These are phyloP conservation scores for Balanococcus diminutus DNA, from an alignment of 2,888 invertebrate genomes.

Conservation along the genomic window DNA sequence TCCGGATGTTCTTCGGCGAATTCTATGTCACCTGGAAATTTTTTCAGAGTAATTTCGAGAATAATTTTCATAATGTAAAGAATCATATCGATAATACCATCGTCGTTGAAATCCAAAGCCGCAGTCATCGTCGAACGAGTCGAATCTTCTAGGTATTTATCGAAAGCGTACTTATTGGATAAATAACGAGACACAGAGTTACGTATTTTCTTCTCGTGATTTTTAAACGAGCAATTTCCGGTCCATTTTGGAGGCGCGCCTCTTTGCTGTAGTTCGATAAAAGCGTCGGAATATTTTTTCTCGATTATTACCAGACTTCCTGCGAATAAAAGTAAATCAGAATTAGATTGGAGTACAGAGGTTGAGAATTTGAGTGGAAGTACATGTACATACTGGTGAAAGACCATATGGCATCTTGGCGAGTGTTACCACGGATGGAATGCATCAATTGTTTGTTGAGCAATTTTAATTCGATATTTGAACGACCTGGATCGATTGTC, in stretches of 20 bases:
- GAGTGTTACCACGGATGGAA: slow-evolving; percentile 18
- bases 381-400: slow-evolving; percentile 23
- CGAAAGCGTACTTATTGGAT: background rate
- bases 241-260: slow-evolving; percentile 39
- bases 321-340: background rate
- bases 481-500: background rate
- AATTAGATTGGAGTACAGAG: background rate
- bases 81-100: background rate
- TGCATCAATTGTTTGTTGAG: slow-evolving; percentile 34
- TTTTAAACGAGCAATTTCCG: slow-evolving; percentile 19
- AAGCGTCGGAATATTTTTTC: slow-evolving; percentile 37
- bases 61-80: background rate
- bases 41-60: too few species aligned
- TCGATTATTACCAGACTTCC: slow-evolving; percentile 14
- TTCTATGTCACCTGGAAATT: slow-evolving; percentile 18
- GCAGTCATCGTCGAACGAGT: background rate
- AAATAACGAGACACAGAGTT: background rate
- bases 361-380: background rate
- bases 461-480: slow-evolving; percentile 12
- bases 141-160: background rate
- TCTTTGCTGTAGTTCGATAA: background rate
- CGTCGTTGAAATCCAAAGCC: slow-evolving; percentile 6
- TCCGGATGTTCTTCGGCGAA: slow-evolving; percentile 19
- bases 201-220: slow-evolving; percentile 42
- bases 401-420: slow-evolving; percentile 34